Evolutionary conservation across 2,888 invertebrate genomes (phyloP), one percentile per base, ranked within the genome.

Genomic region (Arrhopalites spinosus): DNA sequence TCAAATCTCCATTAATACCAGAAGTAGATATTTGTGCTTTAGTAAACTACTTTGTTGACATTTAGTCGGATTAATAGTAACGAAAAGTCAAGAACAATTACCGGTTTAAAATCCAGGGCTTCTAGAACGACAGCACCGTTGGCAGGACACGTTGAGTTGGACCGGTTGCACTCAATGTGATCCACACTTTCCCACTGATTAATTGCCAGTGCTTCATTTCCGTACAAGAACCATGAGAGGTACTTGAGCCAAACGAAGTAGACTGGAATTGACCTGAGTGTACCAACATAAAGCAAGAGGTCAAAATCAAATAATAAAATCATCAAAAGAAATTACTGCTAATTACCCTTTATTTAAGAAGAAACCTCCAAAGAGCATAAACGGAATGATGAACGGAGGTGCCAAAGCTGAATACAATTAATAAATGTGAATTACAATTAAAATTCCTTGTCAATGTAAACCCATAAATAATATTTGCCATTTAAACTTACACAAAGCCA

Each of bases 361-460:
- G 88, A 95, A 96, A 61, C 98, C 98, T 77, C 97, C 97, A 85
- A 98, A 98, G 23, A 98, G 87, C 86, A 98, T 88, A 85, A 97
- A 93, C 0, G 98, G 97, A 77, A 98, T 94, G 81, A 97, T 91
- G 77, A 96, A 89, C 3, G 97, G 94, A 0, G 97, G 95, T 0
- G 95, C 94, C 72, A 98, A 89, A 0, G 96, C 72, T 72, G 45
- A 45, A 25, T 23, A 29, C 20, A 45, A 36, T 11, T 7, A 11
- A 36, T 36, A 36, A 36, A 36, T 36, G 3, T n/a, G n/a, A n/a
- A n/a, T n/a, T n/a, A n/a, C n/a, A n/a, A n/a, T n/a, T n/a, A n/a
- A n/a, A n/a, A n/a, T n/a, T n/a, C n/a, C n/a, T n/a, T n/a, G n/a
- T n/a, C n/a, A n/a, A n/a, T n/a, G n/a, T n/a, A n/a, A n/a, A n/a